Conservation (phyloP, 1,140 invertebrate species). For the Muscidifurax raptorellus region DNA sequence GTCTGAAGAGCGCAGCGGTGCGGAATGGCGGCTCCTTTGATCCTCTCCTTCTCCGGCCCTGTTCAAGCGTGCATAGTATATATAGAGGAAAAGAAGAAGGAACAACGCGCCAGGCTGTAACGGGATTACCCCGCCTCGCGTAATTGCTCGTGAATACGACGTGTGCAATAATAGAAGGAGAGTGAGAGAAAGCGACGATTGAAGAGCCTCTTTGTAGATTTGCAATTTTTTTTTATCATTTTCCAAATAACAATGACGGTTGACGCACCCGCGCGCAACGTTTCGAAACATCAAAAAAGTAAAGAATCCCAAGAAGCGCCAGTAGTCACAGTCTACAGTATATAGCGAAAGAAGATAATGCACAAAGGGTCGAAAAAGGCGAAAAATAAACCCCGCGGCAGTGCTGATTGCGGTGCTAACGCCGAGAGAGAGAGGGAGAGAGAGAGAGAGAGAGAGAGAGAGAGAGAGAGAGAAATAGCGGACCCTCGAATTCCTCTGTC, state of each 20-base stretch:
- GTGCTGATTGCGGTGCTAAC: constrained; percentile 63
- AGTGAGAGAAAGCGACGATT: neutral
- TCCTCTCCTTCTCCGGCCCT: constrained; percentile 59
- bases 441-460: too few species aligned
- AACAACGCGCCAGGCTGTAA: constrained; percentile 53
- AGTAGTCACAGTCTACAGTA: too few species aligned
- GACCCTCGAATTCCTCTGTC: constrained; percentile 38
- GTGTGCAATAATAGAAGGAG: neutral
- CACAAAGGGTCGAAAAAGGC: constrained; percentile 40
- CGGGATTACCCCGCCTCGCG: constrained; percentile 64
- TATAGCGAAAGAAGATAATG: constrained; percentile 4
- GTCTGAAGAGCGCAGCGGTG: constrained; percentile 60
- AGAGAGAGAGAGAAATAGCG: too few species aligned
- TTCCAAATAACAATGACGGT: neutral
- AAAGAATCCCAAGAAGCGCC: neutral
- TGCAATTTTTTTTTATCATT: neutral
- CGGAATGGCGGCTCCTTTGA: constrained; percentile 64
- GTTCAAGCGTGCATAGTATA: neutral
- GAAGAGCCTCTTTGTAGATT: neutral
- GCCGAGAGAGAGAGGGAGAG: too few species aligned
- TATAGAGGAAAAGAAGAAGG: neutral
- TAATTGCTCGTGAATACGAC: constrained; percentile 66
- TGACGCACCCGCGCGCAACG: too few species aligned
- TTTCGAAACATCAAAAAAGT: neutral
- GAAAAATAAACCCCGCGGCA: constrained; percentile 59